Percentiles rank a stretch among this genome's conserved stretches.
These are phyloP conservation scores for Synergus laeviventris DNA, from an alignment of 2,888 invertebrate species.

Conservation along the genomic window DNA sequence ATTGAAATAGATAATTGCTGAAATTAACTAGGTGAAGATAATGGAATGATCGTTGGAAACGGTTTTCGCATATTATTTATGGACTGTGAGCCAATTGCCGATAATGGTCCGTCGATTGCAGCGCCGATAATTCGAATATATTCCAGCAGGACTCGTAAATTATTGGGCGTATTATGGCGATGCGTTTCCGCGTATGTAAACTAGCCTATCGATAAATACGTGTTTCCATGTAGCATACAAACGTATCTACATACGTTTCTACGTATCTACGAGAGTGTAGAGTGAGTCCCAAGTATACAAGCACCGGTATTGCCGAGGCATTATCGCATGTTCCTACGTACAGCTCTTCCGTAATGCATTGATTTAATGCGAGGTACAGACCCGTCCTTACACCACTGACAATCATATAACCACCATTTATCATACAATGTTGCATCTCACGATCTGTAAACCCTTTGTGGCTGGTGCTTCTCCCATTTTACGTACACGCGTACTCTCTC, in stretches of 20 bases:
- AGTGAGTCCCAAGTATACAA: conserved; percentile 36
- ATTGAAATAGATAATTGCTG: background rate
- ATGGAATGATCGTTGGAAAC: conserved; percentile 37
- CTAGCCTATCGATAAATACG: conserved; percentile 59
- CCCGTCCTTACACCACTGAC: conserved; percentile 32
- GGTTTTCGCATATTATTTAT: conserved; percentile 54
- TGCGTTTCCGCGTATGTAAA: conserved; percentile 60
- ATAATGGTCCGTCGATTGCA: conserved; percentile 66
- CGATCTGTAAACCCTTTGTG: conserved; percentile 52
- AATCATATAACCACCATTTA: conserved; percentile 51
- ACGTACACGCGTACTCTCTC: conserved; percentile 11
- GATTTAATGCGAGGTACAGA: conserved; percentile 49
- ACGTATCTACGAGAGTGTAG: conserved; percentile 39
- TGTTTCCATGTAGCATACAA: conserved; percentile 52
- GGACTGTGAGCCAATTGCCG: conserved; percentile 59
- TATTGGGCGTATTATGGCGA: conserved; percentile 50
- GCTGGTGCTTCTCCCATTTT: conserved; percentile 6
- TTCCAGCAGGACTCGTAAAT: conserved; percentile 55
- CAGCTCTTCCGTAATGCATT: conserved; percentile 50
- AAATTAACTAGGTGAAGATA: background rate
- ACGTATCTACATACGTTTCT: conserved; percentile 53
- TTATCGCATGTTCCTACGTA: conserved; percentile 46
- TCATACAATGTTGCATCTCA: conserved; percentile 52
- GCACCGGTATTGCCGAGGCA: conserved; percentile 42
- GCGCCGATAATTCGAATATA: conserved; percentile 62